Conservation (phyloP, 2,113 vertebrate species). For the Tympanuchus pallidicinctus region DNA sequence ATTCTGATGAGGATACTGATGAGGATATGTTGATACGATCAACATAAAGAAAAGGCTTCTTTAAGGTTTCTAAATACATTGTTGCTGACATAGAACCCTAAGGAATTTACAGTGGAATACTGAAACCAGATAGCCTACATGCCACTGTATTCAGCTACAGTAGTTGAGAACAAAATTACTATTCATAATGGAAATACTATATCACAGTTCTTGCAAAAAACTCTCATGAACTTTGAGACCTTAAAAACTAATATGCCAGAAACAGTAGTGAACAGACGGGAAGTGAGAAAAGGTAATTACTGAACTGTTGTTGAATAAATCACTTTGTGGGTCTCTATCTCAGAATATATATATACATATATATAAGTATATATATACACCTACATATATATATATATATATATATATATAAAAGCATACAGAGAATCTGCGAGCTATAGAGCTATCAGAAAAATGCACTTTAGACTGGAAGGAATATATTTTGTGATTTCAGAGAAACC, state of each 20-base stretch:
- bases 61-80: conserved; percentile 47
- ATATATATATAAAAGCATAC: neutral
- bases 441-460: conserved; percentile 28
- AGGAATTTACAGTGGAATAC: conserved; percentile 44
- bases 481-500: conserved; percentile 3
- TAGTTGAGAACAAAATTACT: conserved; percentile 50
- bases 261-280: conserved; percentile 49
- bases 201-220: conserved; percentile 42
- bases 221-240: conserved; percentile 56
- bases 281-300: conserved; percentile 68
- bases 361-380: neutral
- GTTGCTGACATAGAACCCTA: conserved; percentile 48
- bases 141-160: conserved; percentile 24
- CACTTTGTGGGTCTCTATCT: conserved; percentile 34
- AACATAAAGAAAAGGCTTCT: conserved; percentile 20
- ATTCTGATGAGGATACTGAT: neutral
- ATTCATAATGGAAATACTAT: conserved; percentile 60
- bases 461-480: conserved; percentile 43
- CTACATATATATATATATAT: too few relatives aligned
- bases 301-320: conserved; percentile 65
- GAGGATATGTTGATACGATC: neutral
- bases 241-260: conserved; percentile 71
- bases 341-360: neutral
- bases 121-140: conserved; percentile 31
- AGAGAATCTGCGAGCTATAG: neutral